These are phyloP conservation scores for Melospiza georgiana DNA, from an alignment of 2,113 vertebrate species.

Conservation along the genomic window DNA sequence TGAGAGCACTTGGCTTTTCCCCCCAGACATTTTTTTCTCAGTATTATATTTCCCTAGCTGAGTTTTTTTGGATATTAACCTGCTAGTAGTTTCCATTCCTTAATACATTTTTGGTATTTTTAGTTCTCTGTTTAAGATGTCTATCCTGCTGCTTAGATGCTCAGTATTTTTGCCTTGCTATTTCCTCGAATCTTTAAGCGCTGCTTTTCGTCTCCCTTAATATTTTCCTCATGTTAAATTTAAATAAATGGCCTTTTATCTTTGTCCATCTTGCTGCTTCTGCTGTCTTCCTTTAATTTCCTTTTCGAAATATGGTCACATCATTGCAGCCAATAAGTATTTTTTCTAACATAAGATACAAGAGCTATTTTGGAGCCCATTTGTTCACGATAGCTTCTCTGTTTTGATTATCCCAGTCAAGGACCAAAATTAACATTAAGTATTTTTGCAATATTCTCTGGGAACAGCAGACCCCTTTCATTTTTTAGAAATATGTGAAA, in stretches of 20 bases:
- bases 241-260: constrained; percentile 66
- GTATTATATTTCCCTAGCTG: neutral
- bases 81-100: neutral
- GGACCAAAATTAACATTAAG: neutral
- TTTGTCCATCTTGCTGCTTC: constrained; percentile 24
- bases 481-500: neutral
- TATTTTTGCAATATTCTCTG: neutral
- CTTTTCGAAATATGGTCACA: neutral
- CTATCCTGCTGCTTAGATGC: constrained; percentile 19
- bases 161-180: constrained; percentile 46
- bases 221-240: constrained; percentile 60
- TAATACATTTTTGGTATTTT: neutral
- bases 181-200: constrained; percentile 44
- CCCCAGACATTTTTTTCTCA: neutral
- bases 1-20: neutral
- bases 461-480: neutral
- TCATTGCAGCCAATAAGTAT: neutral
- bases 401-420: neutral
- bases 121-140: constrained; percentile 7
- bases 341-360: neutral
- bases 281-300: constrained; percentile 39
- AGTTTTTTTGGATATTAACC: neutral
- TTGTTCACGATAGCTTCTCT: neutral
- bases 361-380: neutral
- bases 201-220: constrained; percentile 38